phyloP scores from a whole-genome alignment of 2,797 vertebrate species.

The Kryptopterus vitreolus region DNA sequence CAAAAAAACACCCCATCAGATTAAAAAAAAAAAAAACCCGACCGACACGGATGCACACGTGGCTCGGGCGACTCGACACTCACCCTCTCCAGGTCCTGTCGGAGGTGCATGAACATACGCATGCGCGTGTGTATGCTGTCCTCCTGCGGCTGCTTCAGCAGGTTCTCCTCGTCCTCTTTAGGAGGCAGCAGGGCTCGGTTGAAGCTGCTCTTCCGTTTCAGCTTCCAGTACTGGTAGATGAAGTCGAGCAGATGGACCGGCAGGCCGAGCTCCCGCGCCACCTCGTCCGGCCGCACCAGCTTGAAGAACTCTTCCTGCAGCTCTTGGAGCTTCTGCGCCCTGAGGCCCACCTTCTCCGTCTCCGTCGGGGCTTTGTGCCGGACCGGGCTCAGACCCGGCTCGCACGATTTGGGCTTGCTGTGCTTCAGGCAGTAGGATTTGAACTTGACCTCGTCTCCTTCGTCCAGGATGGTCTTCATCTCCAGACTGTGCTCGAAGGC shows the following conservation, averaged over 20 bases:
- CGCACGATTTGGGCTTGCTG: constrained; percentile 84
- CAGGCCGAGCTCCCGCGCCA: constrained; percentile 80
- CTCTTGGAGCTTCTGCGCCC: constrained; percentile 92
- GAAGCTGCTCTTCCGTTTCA: constrained; percentile 93
- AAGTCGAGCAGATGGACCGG: constrained; percentile 83
- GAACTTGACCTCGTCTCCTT: constrained; percentile 96
- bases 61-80: constrained; percentile 31
- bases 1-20: not conserved
- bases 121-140: constrained; percentile 97
- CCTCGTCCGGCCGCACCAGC: constrained; percentile 82
- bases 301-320: constrained; percentile 94
- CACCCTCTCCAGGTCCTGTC: constrained; percentile 97
- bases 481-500: constrained; percentile 97
- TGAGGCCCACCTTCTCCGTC: constrained; percentile 83
- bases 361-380: constrained; percentile 82
- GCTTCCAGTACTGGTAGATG: constrained; percentile 98
- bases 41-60: no score
- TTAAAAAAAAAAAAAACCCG: not conserved
- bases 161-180: constrained; percentile 90
- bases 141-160: constrained; percentile 91
- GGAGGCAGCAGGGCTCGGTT: constrained; percentile 94
- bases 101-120: constrained; percentile 99
- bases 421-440: constrained; percentile 97
- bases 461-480: constrained; percentile 98
- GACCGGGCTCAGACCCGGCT: constrained; percentile 73